A percentile compares a stretch with the other conserved stretches of the same genome.
Conservation (phyloP, 2,113 vertebrate species). For the Colistium nudipinnis region DNA sequence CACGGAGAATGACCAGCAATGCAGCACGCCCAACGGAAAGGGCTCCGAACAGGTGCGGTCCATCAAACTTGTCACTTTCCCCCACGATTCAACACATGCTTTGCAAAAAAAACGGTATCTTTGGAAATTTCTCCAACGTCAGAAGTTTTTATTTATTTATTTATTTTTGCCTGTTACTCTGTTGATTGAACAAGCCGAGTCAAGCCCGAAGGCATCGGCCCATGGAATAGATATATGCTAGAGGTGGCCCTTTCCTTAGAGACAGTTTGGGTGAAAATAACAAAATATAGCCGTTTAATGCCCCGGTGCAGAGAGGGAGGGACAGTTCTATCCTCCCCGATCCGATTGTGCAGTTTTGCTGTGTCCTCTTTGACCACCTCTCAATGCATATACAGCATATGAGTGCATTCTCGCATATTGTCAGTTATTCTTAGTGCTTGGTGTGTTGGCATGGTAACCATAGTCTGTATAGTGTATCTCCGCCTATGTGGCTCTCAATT, state of each 20-base stretch:
- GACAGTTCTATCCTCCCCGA: neutral
- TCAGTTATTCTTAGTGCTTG: neutral
- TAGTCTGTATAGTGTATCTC: neutral
- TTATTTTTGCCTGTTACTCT: neutral
- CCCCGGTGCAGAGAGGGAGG: constrained; percentile 14
- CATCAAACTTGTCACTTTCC: constrained; percentile 1
- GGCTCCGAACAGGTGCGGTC: constrained; percentile 84
- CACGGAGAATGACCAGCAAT: constrained; percentile 61
- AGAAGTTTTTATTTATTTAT: neutral
- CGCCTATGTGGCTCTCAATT: neutral
- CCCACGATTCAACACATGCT: too few relatives aligned
- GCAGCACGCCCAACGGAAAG: constrained; percentile 56
- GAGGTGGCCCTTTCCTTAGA: constrained; percentile 23
- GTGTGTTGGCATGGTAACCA: neutral
- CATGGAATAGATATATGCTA: constrained; percentile 6
- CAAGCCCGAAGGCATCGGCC: neutral
- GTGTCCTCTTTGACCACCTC: neutral
- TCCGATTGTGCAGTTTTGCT: neutral
- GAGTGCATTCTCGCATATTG: neutral
- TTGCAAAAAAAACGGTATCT: too few relatives aligned
- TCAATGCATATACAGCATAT: neutral
- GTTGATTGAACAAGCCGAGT: constrained; percentile 18
- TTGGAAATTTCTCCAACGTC: neutral
- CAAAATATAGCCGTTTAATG: constrained; percentile 54
- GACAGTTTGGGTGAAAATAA: constrained; percentile 1